A percentile compares a stretch with the other conserved stretches of the same genome.
Evolutionary conservation across 2,888 invertebrate species (phyloP).

Genomic region (Pristionchus maxplancki): DNA sequence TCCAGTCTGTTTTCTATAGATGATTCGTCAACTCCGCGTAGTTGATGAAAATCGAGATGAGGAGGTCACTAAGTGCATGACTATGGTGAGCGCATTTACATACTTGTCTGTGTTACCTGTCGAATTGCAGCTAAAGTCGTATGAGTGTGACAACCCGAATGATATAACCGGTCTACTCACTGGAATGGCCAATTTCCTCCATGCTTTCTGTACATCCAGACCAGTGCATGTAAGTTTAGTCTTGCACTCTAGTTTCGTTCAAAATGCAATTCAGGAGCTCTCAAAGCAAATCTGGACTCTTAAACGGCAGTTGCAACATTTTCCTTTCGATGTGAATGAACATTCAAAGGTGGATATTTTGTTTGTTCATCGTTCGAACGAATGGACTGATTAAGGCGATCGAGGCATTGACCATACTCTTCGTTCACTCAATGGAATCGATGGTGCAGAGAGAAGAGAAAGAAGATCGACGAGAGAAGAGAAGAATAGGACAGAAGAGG

Average conservation of each 20-base stretch:
- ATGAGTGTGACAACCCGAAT: background rate
- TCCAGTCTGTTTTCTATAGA: background rate
- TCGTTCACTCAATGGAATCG: background rate
- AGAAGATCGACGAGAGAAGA: background rate
- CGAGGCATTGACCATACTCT: background rate
- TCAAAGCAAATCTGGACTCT: background rate
- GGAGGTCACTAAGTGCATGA: background rate
- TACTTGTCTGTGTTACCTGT: background rate
- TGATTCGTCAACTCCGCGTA: background rate
- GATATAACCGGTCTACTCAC: background rate
- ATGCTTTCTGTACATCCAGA: background rate
- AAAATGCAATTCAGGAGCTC: background rate
- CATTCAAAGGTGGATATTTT: background rate
- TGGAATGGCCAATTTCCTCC: background rate
- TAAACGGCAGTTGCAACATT: background rate
- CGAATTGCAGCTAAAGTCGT: background rate
- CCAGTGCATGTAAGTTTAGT: conserved; percentile 6
- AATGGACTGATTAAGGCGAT: background rate
- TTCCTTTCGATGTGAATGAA: conserved; percentile 9
- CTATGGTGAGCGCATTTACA: background rate
- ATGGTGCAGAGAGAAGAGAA: conserved; percentile 9
- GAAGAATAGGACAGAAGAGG: background rate
- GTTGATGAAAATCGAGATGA: background rate
- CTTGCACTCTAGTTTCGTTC: background rate
- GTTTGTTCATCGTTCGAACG: background rate